phyloP scores from a whole-genome alignment of 2,113 vertebrate genomes.

The Clarias magur region DNA sequence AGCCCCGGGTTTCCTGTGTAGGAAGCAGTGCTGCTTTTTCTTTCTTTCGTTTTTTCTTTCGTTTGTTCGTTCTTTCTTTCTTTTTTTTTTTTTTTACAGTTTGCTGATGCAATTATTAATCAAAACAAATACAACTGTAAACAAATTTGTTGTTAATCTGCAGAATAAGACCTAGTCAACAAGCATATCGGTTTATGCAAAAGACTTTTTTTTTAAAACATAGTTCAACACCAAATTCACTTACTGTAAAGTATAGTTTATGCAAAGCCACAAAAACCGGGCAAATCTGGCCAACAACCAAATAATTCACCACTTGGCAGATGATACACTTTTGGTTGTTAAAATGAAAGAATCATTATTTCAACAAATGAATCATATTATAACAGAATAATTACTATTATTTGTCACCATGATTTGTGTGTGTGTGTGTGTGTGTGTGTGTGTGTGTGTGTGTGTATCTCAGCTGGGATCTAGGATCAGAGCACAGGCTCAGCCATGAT shows the following conservation, averaged over 20 bases:
- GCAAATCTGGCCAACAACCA: background rate
- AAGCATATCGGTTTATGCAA: background rate
- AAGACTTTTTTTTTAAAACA: background rate
- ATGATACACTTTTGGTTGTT: background rate
- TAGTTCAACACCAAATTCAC: background rate
- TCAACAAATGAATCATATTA: too few relatives aligned
- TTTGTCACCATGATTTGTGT: too few relatives aligned
- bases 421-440: too few relatives aligned
- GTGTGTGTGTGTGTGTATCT: too few relatives aligned
- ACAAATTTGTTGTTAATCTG: background rate
- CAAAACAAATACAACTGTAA: background rate
- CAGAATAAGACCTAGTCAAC: background rate
- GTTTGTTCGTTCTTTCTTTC: background rate
- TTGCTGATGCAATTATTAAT: constrained; percentile 1
- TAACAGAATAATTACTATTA: too few relatives aligned
- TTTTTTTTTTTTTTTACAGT: background rate
- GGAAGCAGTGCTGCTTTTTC: background rate
- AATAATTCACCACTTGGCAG: background rate
- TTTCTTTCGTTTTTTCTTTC: too few relatives aligned
- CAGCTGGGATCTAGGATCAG: too few relatives aligned
- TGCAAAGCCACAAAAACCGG: background rate
- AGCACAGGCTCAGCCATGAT: too few relatives aligned
- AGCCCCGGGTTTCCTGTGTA: background rate
- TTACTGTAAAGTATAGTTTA: background rate
- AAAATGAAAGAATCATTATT: background rate